phyloP scores from a whole-genome alignment of 2,888 invertebrate genomes.

The Luperina testacea region DNA sequence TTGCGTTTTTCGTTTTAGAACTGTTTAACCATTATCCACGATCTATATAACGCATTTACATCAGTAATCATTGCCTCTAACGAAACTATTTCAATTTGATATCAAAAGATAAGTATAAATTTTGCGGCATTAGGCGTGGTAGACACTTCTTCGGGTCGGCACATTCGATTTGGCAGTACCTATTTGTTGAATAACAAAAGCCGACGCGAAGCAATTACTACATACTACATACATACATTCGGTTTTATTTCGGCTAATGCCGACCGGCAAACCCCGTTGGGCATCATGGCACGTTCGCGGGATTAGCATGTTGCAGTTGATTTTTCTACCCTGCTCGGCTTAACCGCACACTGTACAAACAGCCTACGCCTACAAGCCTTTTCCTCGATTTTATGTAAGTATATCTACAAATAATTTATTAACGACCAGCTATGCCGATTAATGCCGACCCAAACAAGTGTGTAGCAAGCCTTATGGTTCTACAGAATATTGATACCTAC shows the following conservation, averaged over 20 bases:
- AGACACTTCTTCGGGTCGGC: background rate
- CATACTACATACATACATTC: background rate
- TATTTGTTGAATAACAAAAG: background rate
- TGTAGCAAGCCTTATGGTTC: background rate
- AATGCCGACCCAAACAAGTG: background rate
- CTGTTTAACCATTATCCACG: constrained; percentile 31
- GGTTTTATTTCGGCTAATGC: background rate
- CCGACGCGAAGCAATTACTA: background rate
- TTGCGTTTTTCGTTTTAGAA: constrained; percentile 60
- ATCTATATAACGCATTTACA: constrained; percentile 8
- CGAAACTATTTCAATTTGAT: background rate
- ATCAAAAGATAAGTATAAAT: background rate
- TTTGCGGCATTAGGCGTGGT: too few species aligned
- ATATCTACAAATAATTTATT: background rate
- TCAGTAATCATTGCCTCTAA: background rate
- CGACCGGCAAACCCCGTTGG: too few species aligned
- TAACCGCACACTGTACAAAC: background rate
- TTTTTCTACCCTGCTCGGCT: background rate
- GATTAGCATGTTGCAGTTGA: background rate
- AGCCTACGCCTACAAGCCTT: too few species aligned
- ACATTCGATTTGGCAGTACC: background rate
- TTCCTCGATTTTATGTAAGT: background rate
- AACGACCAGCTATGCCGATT: background rate
- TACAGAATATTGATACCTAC: background rate
- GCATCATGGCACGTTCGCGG: too few species aligned